Conservation (phyloP, 1,140 invertebrate species). For the Halictus rubicundus region DNA sequence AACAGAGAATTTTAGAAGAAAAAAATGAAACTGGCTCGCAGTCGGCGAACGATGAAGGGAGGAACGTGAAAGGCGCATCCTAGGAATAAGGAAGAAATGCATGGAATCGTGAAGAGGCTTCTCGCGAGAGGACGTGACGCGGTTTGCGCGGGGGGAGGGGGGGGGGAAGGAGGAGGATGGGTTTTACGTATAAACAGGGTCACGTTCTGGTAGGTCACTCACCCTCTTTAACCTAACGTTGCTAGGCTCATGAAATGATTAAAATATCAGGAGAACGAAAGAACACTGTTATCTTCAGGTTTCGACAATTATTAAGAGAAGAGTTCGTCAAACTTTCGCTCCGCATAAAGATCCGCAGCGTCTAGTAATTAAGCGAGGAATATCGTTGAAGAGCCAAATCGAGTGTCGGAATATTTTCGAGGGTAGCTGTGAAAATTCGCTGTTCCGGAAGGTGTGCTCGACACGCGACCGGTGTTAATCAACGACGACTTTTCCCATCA, state of each 20-base stretch:
- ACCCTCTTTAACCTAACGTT: conserved; percentile 2
- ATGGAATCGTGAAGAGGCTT: conserved; percentile 30
- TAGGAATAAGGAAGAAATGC: conserved; percentile 41
- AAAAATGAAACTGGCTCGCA: not conserved
- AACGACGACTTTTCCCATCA: not conserved
- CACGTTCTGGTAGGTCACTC: conserved; percentile 71
- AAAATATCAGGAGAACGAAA: no score
- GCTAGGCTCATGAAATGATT: not conserved
- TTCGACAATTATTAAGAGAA: no score
- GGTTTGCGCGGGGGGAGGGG: no score
- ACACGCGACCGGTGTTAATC: not conserved
- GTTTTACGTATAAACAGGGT: conserved; percentile 62
- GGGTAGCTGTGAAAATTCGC: no score
- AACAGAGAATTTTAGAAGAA: not conserved
- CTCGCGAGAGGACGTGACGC: conserved; percentile 15
- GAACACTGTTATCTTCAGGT: no score
- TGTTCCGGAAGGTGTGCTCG: not conserved
- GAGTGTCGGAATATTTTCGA: no score
- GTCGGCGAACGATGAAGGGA: not conserved
- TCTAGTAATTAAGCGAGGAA: no score
- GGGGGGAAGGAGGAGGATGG: conserved; percentile 36
- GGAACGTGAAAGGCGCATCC: conserved; percentile 34
- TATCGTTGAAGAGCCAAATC: no score
- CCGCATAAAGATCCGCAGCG: no score
- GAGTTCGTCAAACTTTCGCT: no score